Percentiles rank a stretch among this genome's conserved stretches.
Conservation (phyloP, 2,113 vertebrate genomes). For the Tupaia chinensis region DNA sequence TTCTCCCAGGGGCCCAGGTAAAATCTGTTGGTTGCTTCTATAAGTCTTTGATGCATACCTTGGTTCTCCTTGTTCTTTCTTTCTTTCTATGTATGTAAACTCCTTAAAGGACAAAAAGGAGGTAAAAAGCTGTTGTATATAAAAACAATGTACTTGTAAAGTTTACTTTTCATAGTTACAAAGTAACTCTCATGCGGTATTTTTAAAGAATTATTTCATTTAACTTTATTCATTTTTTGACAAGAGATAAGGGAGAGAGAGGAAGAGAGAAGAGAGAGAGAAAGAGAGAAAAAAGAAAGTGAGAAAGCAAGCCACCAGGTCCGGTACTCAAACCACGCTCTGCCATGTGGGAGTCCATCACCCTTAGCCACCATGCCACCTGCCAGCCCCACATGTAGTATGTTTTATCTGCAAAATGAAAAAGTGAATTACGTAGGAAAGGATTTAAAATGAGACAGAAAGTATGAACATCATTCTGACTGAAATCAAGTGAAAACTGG, state of each 20-base stretch:
- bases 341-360: no score
- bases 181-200: not conserved
- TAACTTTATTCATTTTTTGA: no score
- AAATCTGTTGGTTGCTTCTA: not conserved
- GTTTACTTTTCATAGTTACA: slow-evolving; percentile 45
- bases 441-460: not conserved
- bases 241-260: no score
- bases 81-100: not conserved
- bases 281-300: no score
- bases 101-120: not conserved
- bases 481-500: slow-evolving; percentile 42
- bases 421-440: slow-evolving; percentile 23
- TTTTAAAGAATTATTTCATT: not conserved
- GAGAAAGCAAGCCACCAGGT: no score
- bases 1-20: not conserved
- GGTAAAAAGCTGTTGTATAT: not conserved
- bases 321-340: no score
- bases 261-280: no score
- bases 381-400: not conserved
- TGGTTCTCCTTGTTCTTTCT: not conserved
- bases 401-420: slow-evolving; percentile 1
- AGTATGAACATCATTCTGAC: not conserved
- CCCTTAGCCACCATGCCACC: no score
- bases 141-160: not conserved
- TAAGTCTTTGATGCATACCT: not conserved